These are phyloP conservation scores for Drosophila falleni DNA, from an alignment of 2,888 invertebrate species.

Conservation along the genomic window DNA sequence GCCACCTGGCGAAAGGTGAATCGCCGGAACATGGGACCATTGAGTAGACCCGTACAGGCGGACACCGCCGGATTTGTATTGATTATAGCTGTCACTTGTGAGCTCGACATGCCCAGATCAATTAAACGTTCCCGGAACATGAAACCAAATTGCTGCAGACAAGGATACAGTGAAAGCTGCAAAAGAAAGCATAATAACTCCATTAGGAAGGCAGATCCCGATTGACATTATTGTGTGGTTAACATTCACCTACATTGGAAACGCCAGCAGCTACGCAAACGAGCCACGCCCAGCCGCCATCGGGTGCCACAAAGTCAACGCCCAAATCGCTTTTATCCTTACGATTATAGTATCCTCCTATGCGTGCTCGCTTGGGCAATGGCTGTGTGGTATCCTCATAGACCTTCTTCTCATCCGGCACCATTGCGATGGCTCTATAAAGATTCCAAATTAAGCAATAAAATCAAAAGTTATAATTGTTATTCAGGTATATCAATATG, in stretches of 20 bases:
- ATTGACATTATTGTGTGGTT: background rate
- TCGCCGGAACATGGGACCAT: constrained; percentile 90
- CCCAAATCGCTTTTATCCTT: constrained; percentile 84
- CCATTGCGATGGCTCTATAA: constrained; percentile 19
- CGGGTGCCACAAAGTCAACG: constrained; percentile 89
- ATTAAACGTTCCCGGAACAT: constrained; percentile 89
- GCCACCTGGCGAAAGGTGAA: constrained; percentile 90
- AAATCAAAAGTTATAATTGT: background rate
- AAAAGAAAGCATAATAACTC: background rate
- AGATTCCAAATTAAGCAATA: background rate
- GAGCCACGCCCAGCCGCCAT: constrained; percentile 92
- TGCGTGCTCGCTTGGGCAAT: constrained; percentile 32
- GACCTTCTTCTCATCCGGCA: constrained; percentile 55
- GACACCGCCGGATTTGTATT: constrained; percentile 90
- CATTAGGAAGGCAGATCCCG: background rate
- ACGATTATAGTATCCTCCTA: constrained; percentile 56
- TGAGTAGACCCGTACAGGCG: constrained; percentile 89
- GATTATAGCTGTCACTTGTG: constrained; percentile 90
- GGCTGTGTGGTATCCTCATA: constrained; percentile 80
- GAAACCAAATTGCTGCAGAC: constrained; percentile 90
- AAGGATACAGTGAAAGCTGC: constrained; percentile 89
- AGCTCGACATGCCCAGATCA: constrained; percentile 88
- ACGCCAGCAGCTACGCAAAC: constrained; percentile 90
- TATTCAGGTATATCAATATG: too few relatives aligned
- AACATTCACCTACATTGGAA: constrained; percentile 88